Percentiles rank a stretch among this genome's conserved stretches.
phyloP scores from a whole-genome alignment of 2,113 vertebrate genomes.

The Cepphus grylle region DNA sequence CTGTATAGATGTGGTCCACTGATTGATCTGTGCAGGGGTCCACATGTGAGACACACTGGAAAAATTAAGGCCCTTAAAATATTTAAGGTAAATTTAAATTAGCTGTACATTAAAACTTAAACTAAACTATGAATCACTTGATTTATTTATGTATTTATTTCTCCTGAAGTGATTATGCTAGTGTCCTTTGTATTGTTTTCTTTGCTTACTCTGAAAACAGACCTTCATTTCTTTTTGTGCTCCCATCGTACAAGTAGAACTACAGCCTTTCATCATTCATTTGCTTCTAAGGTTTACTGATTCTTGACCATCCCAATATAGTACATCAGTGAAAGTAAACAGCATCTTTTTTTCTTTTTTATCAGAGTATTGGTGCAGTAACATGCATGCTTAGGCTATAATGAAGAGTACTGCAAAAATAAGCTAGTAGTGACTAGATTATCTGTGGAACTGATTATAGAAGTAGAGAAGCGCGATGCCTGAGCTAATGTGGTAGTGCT shows the following conservation, averaged over 20 bases:
- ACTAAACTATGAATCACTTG: neutral
- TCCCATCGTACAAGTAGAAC: neutral
- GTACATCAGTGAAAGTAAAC: neutral
- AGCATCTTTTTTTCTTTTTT: neutral
- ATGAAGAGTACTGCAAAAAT: neutral
- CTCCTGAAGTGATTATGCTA: neutral
- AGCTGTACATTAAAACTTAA: neutral
- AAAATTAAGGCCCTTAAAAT: conserved; percentile 79
- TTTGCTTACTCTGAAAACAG: neutral
- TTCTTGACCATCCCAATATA: neutral
- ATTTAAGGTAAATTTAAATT: conserved; percentile 70
- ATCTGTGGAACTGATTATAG: neutral
- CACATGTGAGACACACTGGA: conserved; percentile 81
- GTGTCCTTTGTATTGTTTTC: neutral
- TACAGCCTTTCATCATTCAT: neutral
- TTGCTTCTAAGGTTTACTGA: neutral
- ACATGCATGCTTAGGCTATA: neutral
- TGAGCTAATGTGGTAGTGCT: neutral
- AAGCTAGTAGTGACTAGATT: neutral
- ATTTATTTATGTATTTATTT: neutral
- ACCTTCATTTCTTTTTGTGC: neutral
- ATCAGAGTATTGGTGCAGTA: neutral
- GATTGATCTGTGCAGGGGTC: conserved; percentile 80
- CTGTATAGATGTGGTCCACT: conserved; percentile 71
- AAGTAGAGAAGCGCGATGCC: neutral